Percentiles rank a stretch among this genome's conserved stretches.
These are phyloP conservation scores for Lutjanus erythropterus DNA, from an alignment of 2,113 vertebrate genomes.

Conservation along the genomic window DNA sequence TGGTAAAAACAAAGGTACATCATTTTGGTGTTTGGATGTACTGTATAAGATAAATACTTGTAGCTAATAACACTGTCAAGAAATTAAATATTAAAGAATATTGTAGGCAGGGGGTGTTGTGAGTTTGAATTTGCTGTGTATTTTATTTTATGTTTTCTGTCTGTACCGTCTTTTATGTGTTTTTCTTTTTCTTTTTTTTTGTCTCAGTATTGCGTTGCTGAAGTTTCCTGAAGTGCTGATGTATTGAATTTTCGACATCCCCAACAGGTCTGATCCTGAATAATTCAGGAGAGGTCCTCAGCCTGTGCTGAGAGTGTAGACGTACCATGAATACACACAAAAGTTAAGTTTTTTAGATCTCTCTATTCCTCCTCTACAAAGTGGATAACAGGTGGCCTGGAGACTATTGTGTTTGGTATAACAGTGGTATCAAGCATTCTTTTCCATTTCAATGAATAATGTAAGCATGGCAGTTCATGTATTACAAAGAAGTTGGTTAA, in stretches of 20 bases:
- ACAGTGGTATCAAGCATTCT: conserved; percentile 19
- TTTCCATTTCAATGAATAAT: conserved; percentile 46
- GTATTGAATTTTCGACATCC: conserved; percentile 68
- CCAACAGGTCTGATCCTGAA: conserved; percentile 75
- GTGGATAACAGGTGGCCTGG: conserved; percentile 71
- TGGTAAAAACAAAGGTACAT: conserved; percentile 14
- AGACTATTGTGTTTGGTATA: conserved; percentile 52
- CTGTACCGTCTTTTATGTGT: conserved; percentile 47
- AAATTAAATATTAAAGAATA: conserved; percentile 56
- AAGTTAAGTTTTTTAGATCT: conserved; percentile 60
- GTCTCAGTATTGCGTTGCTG: conserved; percentile 29
- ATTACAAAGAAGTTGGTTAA: conserved; percentile 31
- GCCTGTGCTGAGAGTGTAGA: conserved; percentile 48
- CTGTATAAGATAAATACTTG: conserved; percentile 2
- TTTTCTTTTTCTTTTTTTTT: conserved; percentile 38
- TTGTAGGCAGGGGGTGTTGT: neutral
- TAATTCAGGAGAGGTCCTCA: conserved; percentile 68
- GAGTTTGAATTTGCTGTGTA: conserved; percentile 44
- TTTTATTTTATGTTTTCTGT: conserved; percentile 44
- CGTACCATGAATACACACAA: conserved; percentile 58
- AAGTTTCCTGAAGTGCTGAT: conserved; percentile 78
- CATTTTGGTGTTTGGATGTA: conserved; percentile 1
- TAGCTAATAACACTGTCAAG: conserved; percentile 19
- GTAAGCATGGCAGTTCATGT: conserved; percentile 19
- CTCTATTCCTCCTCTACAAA: conserved; percentile 61